Evolutionary conservation across 2,888 invertebrate species (phyloP), one percentile per base, ranked within the genome.

Genomic region (Selenia dentaria): DNA sequence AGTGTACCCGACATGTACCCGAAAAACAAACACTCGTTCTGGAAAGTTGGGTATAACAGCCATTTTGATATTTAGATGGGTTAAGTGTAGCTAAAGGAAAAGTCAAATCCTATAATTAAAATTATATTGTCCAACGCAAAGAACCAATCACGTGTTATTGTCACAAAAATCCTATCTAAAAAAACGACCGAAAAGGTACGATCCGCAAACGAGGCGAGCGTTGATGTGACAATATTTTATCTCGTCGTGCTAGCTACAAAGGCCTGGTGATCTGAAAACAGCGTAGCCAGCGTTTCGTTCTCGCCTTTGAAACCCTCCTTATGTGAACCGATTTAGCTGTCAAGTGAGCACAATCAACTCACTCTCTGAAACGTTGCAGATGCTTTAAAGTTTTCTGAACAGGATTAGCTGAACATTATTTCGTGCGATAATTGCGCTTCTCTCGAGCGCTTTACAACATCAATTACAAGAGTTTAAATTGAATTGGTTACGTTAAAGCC

Each of bases 281-380:
- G 51, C 42, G 49, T 35, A 40, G 50, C 39, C 44, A 57, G 60
- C 59, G 40, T 51, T 57, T 54, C 50, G 44, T 42, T 45, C 42
- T 55, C 51, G 51, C 60, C 60, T 73, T 66, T 70, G 68, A 65
- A 58, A 61, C 51, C 33, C 43, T 54, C 55, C 57, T 61, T 59
- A 60, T 62, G 61, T 62, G 67, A 67, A 65, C 60, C 64, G 65
- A 67, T 67, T 68, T 64, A 69, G 62, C 58, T 63, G 67, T 62
- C 68, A 68, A 60, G 61, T 59, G 60, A 58, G 57, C 58, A 66
- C 64, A 70, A 70, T 68, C 67, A 67, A 63, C 54, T 50, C 46
- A 33, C 56, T 49, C 51, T 28, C 43, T 51, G 53, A 53, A 46
- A 51, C 16, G 43, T 28, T 52, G 55, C 54, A 54, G 51, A 51